Conservation (phyloP, 2,797 vertebrate species). For the Dallia pectoralis region DNA sequence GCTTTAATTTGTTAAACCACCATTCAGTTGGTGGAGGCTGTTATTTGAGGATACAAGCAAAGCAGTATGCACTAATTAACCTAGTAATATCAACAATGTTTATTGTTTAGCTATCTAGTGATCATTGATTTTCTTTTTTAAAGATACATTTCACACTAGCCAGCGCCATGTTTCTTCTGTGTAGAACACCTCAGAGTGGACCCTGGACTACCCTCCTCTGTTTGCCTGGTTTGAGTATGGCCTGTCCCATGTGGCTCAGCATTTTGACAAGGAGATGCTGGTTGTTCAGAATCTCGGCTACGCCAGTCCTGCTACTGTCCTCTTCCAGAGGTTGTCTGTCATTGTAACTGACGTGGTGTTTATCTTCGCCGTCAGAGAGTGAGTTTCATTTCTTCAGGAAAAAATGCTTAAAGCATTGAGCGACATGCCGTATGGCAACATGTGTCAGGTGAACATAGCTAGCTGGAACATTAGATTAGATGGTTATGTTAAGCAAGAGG, state of each 20-base stretch:
- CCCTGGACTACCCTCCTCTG: conserved; percentile 93
- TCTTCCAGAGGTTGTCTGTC: conserved; percentile 93
- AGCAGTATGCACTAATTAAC: too few species aligned
- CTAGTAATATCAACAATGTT: too few species aligned
- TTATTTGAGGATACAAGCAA: too few species aligned
- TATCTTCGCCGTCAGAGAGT: conserved; percentile 85
- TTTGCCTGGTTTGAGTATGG: conserved; percentile 93
- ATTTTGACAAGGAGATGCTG: conserved; percentile 87
- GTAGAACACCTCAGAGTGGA: conserved; percentile 91
- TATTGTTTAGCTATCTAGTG: too few species aligned
- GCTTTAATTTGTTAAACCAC: too few species aligned
- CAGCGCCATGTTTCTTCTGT: conserved; percentile 10
- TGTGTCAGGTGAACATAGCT: too few species aligned
- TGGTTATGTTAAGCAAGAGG: too few species aligned
- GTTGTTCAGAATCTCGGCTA: conserved; percentile 84
- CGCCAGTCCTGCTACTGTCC: conserved; percentile 72
- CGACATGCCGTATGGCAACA: too few species aligned
- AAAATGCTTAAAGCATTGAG: not conserved
- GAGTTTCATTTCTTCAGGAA: conserved; percentile 57
- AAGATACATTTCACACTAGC: too few species aligned
- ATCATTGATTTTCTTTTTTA: too few species aligned
- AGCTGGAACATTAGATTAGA: too few species aligned
- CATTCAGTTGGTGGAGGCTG: too few species aligned
- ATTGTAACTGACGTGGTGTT: conserved; percentile 83
- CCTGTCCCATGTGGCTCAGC: conserved; percentile 81